Conservation (phyloP, 2,797 vertebrate species). For the Mionectes olivaceus region DNA sequence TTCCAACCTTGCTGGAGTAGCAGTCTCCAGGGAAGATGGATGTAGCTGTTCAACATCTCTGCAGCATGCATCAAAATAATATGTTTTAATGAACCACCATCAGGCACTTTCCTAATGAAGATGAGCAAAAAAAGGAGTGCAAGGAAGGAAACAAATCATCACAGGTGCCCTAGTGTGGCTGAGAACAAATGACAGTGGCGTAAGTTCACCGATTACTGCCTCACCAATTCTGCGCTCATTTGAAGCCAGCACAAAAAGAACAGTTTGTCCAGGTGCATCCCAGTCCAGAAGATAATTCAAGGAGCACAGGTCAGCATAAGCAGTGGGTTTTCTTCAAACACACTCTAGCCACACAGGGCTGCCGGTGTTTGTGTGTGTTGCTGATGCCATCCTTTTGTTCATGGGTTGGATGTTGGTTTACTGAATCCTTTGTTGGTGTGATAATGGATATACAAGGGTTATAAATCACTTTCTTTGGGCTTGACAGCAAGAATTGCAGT, state of each 20-base stretch:
- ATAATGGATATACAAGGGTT: not conserved
- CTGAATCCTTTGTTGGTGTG: not conserved
- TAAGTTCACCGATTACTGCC: not conserved
- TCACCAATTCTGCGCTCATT: not conserved
- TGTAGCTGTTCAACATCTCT: not conserved
- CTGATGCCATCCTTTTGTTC: not conserved
- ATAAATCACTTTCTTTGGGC: not conserved
- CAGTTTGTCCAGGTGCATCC: not conserved
- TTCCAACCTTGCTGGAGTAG: not conserved
- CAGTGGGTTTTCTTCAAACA: not conserved
- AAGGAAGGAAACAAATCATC: not conserved
- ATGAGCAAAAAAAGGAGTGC: not conserved
- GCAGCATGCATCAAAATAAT: not conserved
- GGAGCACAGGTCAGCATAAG: not conserved
- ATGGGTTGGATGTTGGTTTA: not conserved
- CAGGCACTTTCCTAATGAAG: not conserved
- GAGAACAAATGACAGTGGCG: not conserved
- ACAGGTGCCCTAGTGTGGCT: not conserved
- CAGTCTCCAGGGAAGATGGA: not conserved
- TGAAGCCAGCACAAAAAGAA: not conserved
- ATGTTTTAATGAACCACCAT: not conserved
- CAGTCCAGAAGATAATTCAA: not conserved
- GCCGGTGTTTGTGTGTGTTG: fast-evolving
- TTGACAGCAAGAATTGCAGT: not conserved
- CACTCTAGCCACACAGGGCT: not conserved